Base-by-base conservation (phyloP, 1,140 invertebrate genomes). In the Apolygus lucorum region DNA sequence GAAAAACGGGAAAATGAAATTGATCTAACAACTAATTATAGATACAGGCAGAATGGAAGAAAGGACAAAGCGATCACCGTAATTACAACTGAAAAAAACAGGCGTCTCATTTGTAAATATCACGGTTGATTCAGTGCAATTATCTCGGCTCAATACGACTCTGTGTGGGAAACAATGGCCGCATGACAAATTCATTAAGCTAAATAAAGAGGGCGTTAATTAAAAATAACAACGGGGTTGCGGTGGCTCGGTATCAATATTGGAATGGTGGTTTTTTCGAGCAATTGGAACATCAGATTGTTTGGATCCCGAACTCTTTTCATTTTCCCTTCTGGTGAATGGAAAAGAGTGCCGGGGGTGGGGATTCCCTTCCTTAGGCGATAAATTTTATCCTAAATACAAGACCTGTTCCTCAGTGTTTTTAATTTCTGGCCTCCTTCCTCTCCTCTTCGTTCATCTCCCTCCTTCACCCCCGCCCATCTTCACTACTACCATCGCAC, bases 361-460 rank as follows among this genome's bases (percentile, higher is more conserved):
- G 29, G 27, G 27, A 66, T 66, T 66, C 64, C 64, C 64, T 59
- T 66, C 64, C 64, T 66, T 42, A 26, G 64, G 64, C 64, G 64
- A 66, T 66, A 66, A 66, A 66, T 66, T 66, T 66, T 34, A 66
- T 59, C 67, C 67, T 62, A 68, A 68, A 68, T 63, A 63, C 28
- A 69, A 69, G 62, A 69, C 68, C 68, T 69, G 68, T 63, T 69
- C 62, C 68, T 26, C 59, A 52, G 68, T 52, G 59, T 69, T 69
- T 69, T 69, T 69, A 69, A 69, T 69, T 69, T 64, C 68, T 69
- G 68, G 59, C 68, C 62, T 52, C 25, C 28, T 49, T 27, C 22
- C 25, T 22, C 54, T 22, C 52, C 28, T 28, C 27, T 29, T 22
- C 17, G 34, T 17, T 59, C 54, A 14, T 59, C 13, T 59, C 22